A percentile compares a stretch with the other conserved stretches of the same genome.
Conservation (phyloP, 2,113 vertebrate species). For the Barbus barbus region DNA sequence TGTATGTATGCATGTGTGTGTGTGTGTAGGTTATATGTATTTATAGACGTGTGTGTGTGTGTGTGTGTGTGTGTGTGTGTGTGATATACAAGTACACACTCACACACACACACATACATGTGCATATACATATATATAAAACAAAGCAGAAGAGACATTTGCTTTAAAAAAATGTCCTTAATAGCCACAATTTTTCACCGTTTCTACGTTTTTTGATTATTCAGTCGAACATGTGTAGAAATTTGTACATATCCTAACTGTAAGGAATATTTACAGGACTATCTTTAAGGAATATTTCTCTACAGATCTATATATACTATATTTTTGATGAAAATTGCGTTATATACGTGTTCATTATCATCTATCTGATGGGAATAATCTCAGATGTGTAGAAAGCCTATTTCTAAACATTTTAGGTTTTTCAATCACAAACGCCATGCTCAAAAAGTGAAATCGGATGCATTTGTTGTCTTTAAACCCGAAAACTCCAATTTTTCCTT, state of each 20-base stretch:
- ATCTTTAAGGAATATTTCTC: neutral
- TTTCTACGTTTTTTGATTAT: neutral
- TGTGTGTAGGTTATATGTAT: too few species aligned
- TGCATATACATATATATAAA: too few species aligned
- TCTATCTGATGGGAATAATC: conserved; percentile 8
- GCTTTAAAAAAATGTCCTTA: neutral
- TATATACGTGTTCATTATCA: neutral
- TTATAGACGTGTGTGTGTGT: neutral
- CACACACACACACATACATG: too few species aligned
- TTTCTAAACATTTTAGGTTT: conserved; percentile 75
- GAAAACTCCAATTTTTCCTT: conserved; percentile 11
- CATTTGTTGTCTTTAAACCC: neutral
- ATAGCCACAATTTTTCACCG: neutral
- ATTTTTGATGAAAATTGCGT: neutral
- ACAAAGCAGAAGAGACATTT: too few species aligned
- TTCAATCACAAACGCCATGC: conserved; percentile 81
- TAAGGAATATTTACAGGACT: neutral
- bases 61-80: neutral
- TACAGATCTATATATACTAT: neutral
- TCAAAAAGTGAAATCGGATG: conserved; percentile 78
- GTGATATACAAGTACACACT: neutral
- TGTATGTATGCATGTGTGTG: too few species aligned
- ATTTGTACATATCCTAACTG: neutral
- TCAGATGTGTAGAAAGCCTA: neutral
- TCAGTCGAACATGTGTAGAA: neutral